Evolutionary conservation across 2,888 invertebrate genomes (phyloP).

Genomic region (Stramonita haemastoma): DNA sequence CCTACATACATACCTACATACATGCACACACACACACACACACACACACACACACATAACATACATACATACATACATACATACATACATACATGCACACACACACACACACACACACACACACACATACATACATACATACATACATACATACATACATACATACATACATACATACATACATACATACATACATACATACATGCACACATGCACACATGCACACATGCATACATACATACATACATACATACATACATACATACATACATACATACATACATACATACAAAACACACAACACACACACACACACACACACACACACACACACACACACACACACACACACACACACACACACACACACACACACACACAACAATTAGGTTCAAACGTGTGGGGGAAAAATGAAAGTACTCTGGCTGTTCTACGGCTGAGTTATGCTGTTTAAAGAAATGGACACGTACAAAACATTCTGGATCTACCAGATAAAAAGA

Average conservation of each 20-base stretch:
- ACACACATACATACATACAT: neutral
- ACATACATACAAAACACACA: neutral
- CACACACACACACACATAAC: too few relatives aligned
- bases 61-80: too few relatives aligned
- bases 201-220: neutral
- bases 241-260: neutral
- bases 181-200: neutral
- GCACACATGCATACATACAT: neutral
- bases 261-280: neutral
- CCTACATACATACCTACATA: too few relatives aligned
- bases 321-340: neutral
- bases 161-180: slow-evolving; percentile 20
- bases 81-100: neutral
- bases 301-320: neutral
- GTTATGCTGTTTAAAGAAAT: too few relatives aligned
- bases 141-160: neutral
- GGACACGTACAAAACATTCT: too few relatives aligned
- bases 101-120: slow-evolving; percentile 7
- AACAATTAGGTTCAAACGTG: neutral
- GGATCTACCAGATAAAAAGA: too few relatives aligned
- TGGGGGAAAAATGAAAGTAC: neutral
- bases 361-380: neutral
- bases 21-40: too few relatives aligned
- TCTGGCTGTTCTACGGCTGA: too few relatives aligned
- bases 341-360: neutral